Conservation (phyloP, 2,113 vertebrate species). For the cattle (Bos taurus) region ARS-UCD2.0 NC_037330.1:3745001-3745500, state of each 20-base stretch:
- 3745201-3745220: background rate
- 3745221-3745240: background rate
- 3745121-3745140: background rate
- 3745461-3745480: background rate
- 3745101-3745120: background rate
- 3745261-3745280: background rate
- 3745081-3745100: background rate
- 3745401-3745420: too few species aligned
- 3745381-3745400: background rate
- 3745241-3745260: background rate
- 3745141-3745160: background rate
- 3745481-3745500: background rate
- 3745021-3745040: background rate
- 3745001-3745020: background rate
- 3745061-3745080: background rate
- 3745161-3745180: background rate
- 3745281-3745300: background rate
- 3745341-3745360: background rate
- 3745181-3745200: background rate
- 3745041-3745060: background rate
- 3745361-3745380: background rate
- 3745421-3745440: background rate
- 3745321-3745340: background rate
- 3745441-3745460: fast-evolving
- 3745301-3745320: background rate